Conservation (phyloP, 92 coral and sea anemone species). For the Chrysogorgia sp. region DNA sequence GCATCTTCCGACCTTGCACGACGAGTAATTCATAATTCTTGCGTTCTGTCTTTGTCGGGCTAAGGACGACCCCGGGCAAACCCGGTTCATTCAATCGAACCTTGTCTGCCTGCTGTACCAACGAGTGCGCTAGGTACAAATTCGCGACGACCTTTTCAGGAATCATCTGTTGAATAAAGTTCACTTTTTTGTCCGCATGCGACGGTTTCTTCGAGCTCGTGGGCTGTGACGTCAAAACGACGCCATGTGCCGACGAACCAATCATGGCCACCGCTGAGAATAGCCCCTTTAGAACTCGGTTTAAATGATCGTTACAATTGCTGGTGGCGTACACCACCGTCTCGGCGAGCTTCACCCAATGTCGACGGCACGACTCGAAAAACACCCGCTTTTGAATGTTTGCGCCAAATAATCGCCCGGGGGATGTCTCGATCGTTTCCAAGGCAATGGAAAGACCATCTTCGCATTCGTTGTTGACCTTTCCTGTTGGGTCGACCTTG, state of each 20-base stretch:
- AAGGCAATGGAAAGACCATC: slow-evolving; percentile 15
- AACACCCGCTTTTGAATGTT: slow-evolving; percentile 5
- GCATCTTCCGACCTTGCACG: neutral
- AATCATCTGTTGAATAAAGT: slow-evolving; percentile 10
- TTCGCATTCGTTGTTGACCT: neutral
- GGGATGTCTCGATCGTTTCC: slow-evolving; percentile 18
- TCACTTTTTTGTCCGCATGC: neutral
- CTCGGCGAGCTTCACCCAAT: slow-evolving; percentile 78
- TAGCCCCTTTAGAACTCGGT: neutral
- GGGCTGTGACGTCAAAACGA: neutral
- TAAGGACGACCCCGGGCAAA: neutral
- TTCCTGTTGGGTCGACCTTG: neutral
- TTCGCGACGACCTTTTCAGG: slow-evolving; percentile 38
- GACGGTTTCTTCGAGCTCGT: neutral
- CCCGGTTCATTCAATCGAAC: neutral
- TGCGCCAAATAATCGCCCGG: neutral
- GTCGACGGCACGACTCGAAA: slow-evolving; percentile 48
- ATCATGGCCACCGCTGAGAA: neutral
- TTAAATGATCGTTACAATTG: slow-evolving; percentile 53
- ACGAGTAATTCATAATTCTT: neutral
- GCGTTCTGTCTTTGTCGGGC: slow-evolving; percentile 8
- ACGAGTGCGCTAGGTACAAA: slow-evolving; percentile 20
- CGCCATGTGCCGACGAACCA: slow-evolving; percentile 1
- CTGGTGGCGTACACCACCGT: slow-evolving; percentile 63
- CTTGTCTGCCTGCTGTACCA: slow-evolving; percentile 15